These are phyloP conservation scores for Ceratitis capitata DNA, from an alignment of 1,140 invertebrate genomes.

Conservation along the genomic window DNA sequence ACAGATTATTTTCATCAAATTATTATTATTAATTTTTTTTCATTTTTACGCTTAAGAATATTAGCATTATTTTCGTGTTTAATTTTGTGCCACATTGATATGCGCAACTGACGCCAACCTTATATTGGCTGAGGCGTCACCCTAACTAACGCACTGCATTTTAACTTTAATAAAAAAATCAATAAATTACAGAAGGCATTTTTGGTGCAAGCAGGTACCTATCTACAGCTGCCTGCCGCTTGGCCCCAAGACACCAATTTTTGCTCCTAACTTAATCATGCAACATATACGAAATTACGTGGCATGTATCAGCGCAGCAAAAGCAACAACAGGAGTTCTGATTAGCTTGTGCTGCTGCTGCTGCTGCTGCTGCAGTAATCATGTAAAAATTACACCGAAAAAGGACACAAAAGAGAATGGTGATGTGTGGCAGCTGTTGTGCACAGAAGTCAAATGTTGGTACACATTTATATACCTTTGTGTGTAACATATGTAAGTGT, in stretches of 20 bases:
- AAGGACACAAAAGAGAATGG: not conserved
- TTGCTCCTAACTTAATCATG: too few relatives aligned
- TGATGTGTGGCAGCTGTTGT: not conserved
- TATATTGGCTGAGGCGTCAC: not conserved
- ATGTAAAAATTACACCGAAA: not conserved
- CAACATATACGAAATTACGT: not conserved
- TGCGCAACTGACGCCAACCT: not conserved
- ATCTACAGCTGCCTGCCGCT: too few relatives aligned
- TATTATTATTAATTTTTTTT: not conserved
- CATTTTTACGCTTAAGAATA: too few relatives aligned
- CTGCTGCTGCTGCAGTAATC: not conserved
- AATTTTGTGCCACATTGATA: not conserved
- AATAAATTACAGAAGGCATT: not conserved
- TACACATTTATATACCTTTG: not conserved
- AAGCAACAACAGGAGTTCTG: not conserved
- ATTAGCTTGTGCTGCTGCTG: too few relatives aligned
- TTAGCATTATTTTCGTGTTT: not conserved
- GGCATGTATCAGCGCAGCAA: not conserved
- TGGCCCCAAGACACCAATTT: too few relatives aligned
- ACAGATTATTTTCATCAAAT: not conserved
- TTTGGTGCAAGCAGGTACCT: not conserved
- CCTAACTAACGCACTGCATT: not conserved
- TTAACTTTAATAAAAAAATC: slow-evolving; percentile 16
- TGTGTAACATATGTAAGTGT: too few relatives aligned
- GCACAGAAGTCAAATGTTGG: not conserved